Evolutionary conservation across 2,888 invertebrate species (phyloP), one percentile per base, ranked within the genome.

Genomic region (Drosophila subsilvestris): DNA sequence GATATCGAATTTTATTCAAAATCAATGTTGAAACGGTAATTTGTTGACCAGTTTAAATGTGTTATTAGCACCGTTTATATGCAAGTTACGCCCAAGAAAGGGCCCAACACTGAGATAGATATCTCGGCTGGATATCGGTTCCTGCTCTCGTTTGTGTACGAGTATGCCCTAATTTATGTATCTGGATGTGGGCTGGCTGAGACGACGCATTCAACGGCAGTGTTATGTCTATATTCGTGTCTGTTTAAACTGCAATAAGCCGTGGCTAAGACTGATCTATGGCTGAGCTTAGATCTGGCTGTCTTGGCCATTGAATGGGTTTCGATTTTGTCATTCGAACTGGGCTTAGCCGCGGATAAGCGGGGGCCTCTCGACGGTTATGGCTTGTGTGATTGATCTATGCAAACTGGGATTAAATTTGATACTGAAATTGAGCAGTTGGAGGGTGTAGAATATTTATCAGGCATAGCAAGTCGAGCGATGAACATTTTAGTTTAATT

Each of bases 41-140:
- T 86, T 86, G 85, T 84, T 86, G 78, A 50, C 79, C 86, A 86
- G 78, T 88, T 86, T 85, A 85, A 81, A 70, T 79, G 85, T 77
- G 81, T 79, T 80, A 85, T 85, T 86, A 86, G 85, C 81, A 81
- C 74, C 89, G 82, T 88, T 86, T 88, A 86, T 87, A 85, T 79
- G 63, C 85, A 77, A 80, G 86, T 88, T 86, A 86, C 76, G 69
- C 84, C 73, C 75, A 59, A 53, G 55, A 51, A 62, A 27, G 51
- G 69, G 57, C 62, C 68, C 59, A 51, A 45, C 58, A 70, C 63
- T 56, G 67, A 61, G 67, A 61, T 54, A 66, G 73, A 77, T 75
- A 68, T 71, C 73, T 68, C 4, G 12, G 68, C 56, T 55, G 55
- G 47, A 73, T 60, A 51, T 70, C 61, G 44, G 37, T 68, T 78